Conservation (phyloP, 2,797 vertebrate species). For the Pantherophis alleghaniensis region DNA sequence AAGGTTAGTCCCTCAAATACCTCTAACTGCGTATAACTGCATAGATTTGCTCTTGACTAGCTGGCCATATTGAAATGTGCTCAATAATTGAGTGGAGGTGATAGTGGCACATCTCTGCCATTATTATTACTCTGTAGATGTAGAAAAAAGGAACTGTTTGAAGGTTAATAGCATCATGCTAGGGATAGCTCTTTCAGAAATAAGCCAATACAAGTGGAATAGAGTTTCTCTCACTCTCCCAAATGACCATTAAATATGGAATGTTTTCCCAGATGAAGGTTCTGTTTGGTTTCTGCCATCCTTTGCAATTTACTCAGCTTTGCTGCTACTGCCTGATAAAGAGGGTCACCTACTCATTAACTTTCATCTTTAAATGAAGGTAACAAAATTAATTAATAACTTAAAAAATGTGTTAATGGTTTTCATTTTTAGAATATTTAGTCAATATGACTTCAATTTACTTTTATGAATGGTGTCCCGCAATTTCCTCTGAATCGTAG, state of each 20-base stretch:
- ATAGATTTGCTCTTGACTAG: not conserved
- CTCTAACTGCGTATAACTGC: not conserved
- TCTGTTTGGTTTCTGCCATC: slow-evolving; percentile 23
- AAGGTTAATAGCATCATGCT: not conserved
- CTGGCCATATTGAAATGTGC: not conserved
- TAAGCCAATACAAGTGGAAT: not conserved
- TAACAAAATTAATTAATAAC: slow-evolving; percentile 15
- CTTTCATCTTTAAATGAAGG: slow-evolving; percentile 24
- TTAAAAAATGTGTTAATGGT: slow-evolving; percentile 19
- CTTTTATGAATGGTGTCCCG: not conserved
- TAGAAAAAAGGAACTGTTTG: not conserved
- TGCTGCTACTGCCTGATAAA: slow-evolving; percentile 4
- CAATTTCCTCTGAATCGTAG: not conserved
- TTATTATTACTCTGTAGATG: slow-evolving; percentile 4
- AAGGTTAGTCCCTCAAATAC: not conserved
- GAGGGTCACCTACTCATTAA: slow-evolving; percentile 17
- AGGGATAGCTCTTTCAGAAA: not conserved
- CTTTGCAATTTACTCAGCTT: not conserved
- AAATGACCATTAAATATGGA: slow-evolving; percentile 11
- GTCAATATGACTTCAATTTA: not conserved
- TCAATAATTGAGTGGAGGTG: not conserved
- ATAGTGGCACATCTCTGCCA: not conserved
- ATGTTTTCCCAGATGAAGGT: not conserved
- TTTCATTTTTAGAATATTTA: slow-evolving; percentile 32
- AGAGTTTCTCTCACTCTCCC: not conserved